Evolutionary conservation across 2,113 vertebrate species (phyloP).

Genomic region (Eolophus roseicapilla): DNA sequence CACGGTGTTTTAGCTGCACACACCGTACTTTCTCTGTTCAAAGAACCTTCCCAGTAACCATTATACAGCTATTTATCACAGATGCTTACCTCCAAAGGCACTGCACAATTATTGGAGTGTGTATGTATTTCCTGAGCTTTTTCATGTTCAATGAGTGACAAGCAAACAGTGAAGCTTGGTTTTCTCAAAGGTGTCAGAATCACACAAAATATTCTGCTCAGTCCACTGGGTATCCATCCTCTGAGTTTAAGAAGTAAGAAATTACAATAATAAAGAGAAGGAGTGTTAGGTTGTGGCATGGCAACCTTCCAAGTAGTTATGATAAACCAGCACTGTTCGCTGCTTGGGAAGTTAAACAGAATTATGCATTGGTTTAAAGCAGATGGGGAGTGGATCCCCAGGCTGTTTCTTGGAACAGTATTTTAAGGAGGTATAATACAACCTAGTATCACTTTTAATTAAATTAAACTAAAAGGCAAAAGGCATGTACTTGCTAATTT

Average conservation of each 20-base stretch:
- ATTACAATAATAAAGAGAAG: slow-evolving; percentile 17
- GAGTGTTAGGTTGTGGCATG: background rate
- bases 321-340: background rate
- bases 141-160: background rate
- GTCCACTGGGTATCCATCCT: background rate
- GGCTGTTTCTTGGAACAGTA: background rate
- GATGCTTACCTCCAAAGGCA: background rate
- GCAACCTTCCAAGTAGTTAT: slow-evolving; percentile 34
- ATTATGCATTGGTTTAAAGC: slow-evolving; percentile 13
- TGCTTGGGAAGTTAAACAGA: slow-evolving; percentile 5
- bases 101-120: background rate
- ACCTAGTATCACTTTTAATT: slow-evolving; percentile 32
- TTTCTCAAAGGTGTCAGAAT: slow-evolving; percentile 40
- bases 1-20: background rate
- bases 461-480: slow-evolving; percentile 44
- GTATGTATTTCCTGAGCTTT: background rate
- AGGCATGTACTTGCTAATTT: slow-evolving; percentile 1
- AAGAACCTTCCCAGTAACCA: background rate
- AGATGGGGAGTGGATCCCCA: slow-evolving; percentile 37
- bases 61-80: background rate
- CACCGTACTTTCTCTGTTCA: background rate
- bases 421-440: slow-evolving; percentile 41
- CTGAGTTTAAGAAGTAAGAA: slow-evolving; percentile 28
- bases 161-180: background rate
- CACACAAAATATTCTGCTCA: slow-evolving; percentile 6